Base-by-base conservation (phyloP, 2,888 invertebrate species). In the Nephrotoma flavescens region DNA sequence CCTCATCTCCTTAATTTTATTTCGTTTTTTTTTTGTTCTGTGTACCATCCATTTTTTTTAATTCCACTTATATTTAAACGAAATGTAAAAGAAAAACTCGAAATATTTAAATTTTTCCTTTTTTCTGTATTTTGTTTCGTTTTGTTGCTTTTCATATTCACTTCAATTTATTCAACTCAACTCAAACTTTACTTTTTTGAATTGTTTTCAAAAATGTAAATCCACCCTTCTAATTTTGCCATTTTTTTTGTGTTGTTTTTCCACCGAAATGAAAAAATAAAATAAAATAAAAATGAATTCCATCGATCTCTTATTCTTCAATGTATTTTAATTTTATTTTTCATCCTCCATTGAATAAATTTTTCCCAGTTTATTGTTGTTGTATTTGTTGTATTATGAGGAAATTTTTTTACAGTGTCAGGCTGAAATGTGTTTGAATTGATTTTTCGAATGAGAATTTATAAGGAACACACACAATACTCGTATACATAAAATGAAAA, bases 161-260 rank as follows among this genome's bases (percentile, higher is more conserved):
- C 84, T 42, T 84, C 84, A 84, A 42, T 42, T 42, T 42, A 42
- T 84, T 84, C 42, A 42, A 84, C 84, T 84, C 84, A 42, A 42
- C 84, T 84, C 84, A 42, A 42, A 41, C 15, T 84, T 84, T 84
- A 31, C 71, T 84, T 84, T 84, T 84, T 84, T 84, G 84, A 84
- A 41, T 42, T 42, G 84, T 42, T 84, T 84, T 84, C 84, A 84
- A 84, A 84, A 84, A 84, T 84, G 84, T 42, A 84, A 84, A 84
- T 84, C 84, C 84, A 42, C 84, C 71, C 71, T 71, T 71, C 71
- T 71, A 71, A 71, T 71, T 71, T 71, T 71, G 31, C 31, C 71
- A 31, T 71, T 71, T 19, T 71, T 71, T 71, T 52, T 11, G n/a
- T 6, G 19, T 71, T 31, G 31, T 31, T 71, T 71, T 71, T 71